Conservation (phyloP, 2,113 vertebrate genomes). For the Phrynosoma platyrhinos region DNA sequence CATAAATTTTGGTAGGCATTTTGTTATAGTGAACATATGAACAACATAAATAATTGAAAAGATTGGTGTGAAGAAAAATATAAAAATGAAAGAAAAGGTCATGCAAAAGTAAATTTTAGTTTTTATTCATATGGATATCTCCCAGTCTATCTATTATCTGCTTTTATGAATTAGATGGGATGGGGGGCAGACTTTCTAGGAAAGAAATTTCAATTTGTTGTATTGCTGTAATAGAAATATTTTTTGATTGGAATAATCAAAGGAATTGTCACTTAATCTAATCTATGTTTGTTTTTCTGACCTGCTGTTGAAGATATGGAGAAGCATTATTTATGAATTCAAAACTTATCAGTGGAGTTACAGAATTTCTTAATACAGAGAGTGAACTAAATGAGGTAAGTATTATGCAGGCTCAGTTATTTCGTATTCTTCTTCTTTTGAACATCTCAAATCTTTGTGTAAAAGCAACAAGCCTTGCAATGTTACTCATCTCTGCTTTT, state of each 20-base stretch:
- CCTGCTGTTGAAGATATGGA: conserved; percentile 85
- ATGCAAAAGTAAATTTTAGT: conserved; percentile 19
- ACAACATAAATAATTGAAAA: conserved; percentile 40
- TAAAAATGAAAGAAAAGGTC: conserved; percentile 7
- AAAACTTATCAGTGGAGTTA: conserved; percentile 95
- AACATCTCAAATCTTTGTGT: background rate
- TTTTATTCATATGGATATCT: background rate
- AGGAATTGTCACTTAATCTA: conserved; percentile 4
- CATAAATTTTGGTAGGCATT: background rate
- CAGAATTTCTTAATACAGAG: conserved; percentile 96
- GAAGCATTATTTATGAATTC: conserved; percentile 99
- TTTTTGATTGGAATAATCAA: background rate
- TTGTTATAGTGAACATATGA: conserved; percentile 25
- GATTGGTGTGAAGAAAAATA: conserved; percentile 25
- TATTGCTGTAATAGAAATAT: background rate
- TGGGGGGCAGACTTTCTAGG: background rate
- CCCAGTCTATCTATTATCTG: background rate
- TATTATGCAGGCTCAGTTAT: conserved; percentile 33
- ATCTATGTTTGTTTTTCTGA: conserved; percentile 41
- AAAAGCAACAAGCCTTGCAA: background rate
- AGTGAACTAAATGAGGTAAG: conserved; percentile 92
- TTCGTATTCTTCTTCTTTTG: background rate
- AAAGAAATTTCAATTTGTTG: conserved; percentile 10
- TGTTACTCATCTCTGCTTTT: background rate
- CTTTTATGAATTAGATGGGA: background rate